These are phyloP conservation scores for Micronycteris hirsuta DNA, from an alignment of 2,113 vertebrate genomes.

Conservation along the genomic window DNA sequence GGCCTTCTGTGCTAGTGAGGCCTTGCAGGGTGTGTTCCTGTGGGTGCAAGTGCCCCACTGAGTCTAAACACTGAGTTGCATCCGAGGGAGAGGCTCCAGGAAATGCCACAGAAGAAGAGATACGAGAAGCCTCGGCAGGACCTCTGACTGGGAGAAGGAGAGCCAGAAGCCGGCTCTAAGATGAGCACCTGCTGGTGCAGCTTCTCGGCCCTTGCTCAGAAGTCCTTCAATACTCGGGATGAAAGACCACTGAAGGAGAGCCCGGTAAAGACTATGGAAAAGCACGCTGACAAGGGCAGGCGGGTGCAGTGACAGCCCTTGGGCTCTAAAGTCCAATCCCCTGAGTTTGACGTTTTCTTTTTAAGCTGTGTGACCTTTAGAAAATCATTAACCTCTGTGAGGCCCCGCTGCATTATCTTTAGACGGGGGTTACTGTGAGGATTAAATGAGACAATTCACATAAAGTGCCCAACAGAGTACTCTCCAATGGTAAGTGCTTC, in stretches of 20 bases:
- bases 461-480: not conserved
- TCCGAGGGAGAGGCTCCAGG: not conserved
- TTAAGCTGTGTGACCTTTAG: not conserved
- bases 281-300: accelerated
- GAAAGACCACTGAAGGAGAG: not conserved
- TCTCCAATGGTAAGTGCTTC: not conserved
- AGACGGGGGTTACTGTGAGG: not conserved
- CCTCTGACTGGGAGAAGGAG: not conserved
- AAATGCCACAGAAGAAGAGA: not conserved
- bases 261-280: not conserved
- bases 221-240: not conserved
- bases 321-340: not conserved
- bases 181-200: no score
- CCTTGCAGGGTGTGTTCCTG: not conserved
- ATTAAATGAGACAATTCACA: not conserved
- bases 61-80: not conserved
- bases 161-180: not conserved
- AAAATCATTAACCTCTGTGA: not conserved
- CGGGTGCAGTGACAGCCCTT: not conserved
- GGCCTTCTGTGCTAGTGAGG: not conserved
- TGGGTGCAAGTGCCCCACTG: accelerated
- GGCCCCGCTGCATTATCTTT: not conserved
- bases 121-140: not conserved
- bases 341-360: not conserved
- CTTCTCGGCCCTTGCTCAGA: not conserved